phyloP scores from a whole-genome alignment of 1,140 invertebrate genomes.

The Batillaria attramentaria region DNA sequence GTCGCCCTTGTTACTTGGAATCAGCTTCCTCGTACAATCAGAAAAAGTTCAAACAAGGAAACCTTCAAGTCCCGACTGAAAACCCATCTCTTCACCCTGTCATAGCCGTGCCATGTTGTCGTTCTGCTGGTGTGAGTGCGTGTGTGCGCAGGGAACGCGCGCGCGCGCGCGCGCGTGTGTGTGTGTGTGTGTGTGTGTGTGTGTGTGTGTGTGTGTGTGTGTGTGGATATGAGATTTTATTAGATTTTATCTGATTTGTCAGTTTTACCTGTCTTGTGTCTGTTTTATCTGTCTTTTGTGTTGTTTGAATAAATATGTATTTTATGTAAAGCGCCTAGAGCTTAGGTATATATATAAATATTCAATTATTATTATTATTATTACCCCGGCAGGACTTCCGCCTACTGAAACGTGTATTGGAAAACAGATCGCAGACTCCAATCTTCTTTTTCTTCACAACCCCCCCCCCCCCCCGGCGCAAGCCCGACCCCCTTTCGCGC shows the following conservation, averaged over 20 bases:
- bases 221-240: conserved; percentile 1
- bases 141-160: no score
- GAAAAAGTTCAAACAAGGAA: not conserved
- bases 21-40: not conserved
- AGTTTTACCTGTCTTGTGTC: conserved; percentile 1
- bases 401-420: no score
- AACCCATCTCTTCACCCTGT: no score
- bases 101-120: no score
- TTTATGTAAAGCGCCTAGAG: not conserved
- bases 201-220: not conserved
- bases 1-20: not conserved
- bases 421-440: no score
- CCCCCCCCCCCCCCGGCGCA: not conserved
- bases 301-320: not conserved
- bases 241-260: not conserved
- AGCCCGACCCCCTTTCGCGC: no score
- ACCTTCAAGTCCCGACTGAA: no score
- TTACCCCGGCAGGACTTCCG: no score
- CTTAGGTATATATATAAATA: not conserved
- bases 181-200: not conserved
- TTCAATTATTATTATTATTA: not conserved
- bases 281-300: not conserved
- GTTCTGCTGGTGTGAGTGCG: not conserved
- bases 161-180: not conserved
- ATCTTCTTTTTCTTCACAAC: not conserved